Conservation (phyloP, 2,113 vertebrate genomes). For the Petrocephalus microphthalmus region DNA sequence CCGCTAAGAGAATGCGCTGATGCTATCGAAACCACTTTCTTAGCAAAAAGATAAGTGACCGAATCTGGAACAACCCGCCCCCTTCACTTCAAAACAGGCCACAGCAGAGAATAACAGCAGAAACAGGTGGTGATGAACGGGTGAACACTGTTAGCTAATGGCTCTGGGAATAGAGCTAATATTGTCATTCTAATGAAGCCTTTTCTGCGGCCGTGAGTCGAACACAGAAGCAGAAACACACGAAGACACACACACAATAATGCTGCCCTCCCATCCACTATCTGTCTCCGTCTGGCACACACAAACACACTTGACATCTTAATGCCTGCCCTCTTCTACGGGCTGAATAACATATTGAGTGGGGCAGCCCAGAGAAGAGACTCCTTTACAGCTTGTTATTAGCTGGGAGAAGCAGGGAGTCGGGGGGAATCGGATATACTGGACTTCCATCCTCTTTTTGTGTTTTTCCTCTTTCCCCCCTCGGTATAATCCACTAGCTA, state of each 20-base stretch:
- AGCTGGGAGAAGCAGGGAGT: conserved; percentile 29
- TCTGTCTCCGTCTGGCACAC: not conserved
- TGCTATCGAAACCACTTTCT: not conserved
- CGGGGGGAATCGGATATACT: not conserved
- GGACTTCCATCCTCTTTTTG: conserved; percentile 32
- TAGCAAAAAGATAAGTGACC: not conserved
- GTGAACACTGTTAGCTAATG: not conserved
- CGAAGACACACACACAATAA: conserved; percentile 13
- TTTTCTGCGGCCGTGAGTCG: not conserved
- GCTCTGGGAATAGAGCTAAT: not conserved
- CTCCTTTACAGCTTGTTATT: conserved; percentile 50
- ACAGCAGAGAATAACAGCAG: not conserved
- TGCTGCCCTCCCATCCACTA: not conserved
- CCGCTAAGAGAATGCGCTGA: not conserved
- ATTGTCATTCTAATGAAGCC: conserved; percentile 14
- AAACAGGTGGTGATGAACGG: conserved; percentile 10
- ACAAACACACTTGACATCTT: conserved; percentile 35
- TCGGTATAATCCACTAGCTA: conserved; percentile 45
- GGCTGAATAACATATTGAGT: conserved; percentile 56
- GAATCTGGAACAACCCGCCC: not conserved
- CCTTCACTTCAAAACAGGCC: not conserved
- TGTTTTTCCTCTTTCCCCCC: conserved; percentile 28
- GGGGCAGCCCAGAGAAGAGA: conserved; percentile 49
- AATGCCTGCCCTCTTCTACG: conserved; percentile 43
- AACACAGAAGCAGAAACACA: conserved; percentile 4